These are phyloP conservation scores for Macrosoma leucophasiata DNA, from an alignment of 2,888 invertebrate genomes.

Conservation along the genomic window DNA sequence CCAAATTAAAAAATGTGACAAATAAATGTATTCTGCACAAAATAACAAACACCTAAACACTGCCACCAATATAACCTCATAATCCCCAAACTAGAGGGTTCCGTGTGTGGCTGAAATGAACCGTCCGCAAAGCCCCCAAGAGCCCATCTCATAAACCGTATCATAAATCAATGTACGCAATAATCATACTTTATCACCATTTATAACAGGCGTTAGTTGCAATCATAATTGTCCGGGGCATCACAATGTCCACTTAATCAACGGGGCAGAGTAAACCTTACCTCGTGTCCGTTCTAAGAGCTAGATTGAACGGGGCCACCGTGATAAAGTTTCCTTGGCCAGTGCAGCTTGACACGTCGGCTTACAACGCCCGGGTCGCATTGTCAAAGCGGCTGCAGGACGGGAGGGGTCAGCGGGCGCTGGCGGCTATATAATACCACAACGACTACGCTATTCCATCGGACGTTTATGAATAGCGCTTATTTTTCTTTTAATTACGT, in stretches of 20 bases:
- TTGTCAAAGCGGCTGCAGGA: constrained; percentile 26
- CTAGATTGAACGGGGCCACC: constrained; percentile 65
- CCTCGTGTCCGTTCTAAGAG: constrained; percentile 55
- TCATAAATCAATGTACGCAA: constrained; percentile 28
- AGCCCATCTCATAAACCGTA: no score
- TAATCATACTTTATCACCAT: constrained; percentile 29
- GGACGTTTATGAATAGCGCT: constrained; percentile 71
- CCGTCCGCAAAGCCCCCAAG: no score
- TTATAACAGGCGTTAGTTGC: constrained; percentile 27
- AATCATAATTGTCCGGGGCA: constrained; percentile 33
- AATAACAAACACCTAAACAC: no score
- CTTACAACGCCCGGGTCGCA: constrained; percentile 18
- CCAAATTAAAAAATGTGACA: no score
- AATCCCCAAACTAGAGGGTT: no score
- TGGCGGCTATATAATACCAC: constrained; percentile 54
- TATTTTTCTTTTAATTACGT: constrained; percentile 75
- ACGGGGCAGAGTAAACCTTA: constrained; percentile 32
- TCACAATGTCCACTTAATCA: constrained; percentile 34
- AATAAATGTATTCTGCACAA: no score
- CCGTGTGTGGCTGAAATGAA: no score
- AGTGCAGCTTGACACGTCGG: constrained; percentile 35
- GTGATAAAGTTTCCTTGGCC: constrained; percentile 56
- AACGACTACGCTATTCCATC: constrained; percentile 52
- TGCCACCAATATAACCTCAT: no score
- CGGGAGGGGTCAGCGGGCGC: constrained; percentile 32